Evolutionary conservation across 2,888 invertebrate genomes (phyloP), one percentile per base, ranked within the genome.

Genomic region (Tiphia femorata): DNA sequence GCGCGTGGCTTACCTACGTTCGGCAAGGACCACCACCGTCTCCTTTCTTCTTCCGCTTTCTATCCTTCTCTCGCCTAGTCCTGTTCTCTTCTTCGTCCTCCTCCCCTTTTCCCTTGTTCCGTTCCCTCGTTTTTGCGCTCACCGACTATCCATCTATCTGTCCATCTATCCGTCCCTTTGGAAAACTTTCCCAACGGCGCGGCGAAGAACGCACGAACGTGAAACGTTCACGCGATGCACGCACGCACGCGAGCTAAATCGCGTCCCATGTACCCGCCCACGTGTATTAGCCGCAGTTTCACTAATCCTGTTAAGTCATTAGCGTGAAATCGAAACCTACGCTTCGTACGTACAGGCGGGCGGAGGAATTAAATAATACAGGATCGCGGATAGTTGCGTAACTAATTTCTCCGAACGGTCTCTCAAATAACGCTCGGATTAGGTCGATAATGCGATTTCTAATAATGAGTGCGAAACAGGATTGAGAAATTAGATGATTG

Each of bases 291-390:
- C 33, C 12, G 12, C 73, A 76, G 64, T 77, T 67, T 64, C 60
- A 59, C 64, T 76, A 78, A 78, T 76, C 70, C 66, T 57, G 55
- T 76, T 71, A 73, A 73, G 64, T 72, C 66, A 62, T 73, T 72
- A 72, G 70, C 58, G 58, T 48, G 50, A 58, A 57, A 44, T 63
- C 16, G 46, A 53, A 48, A 53, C 47, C 14, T 43, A 37, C 57
- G 51, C 14, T n/a, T 33, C 33, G 33, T 33, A n/a, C n/a, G n/a
- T n/a, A 33, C 14, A 33, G 1, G 33, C 14, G 12, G 12, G 33
- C 33, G 5, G n/a, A n/a, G 12, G 33, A 33, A 33, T 33, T 33
- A 33, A 33, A 33, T 33, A 33, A 33, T 33, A 33, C 33, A 33
- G 12, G 33, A 4, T n/a, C n/a, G n/a, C n/a, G n/a, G n/a, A n/a